These are phyloP conservation scores for Pogoniulus pusillus DNA, from an alignment of 2,797 vertebrate species.

Conservation along the genomic window DNA sequence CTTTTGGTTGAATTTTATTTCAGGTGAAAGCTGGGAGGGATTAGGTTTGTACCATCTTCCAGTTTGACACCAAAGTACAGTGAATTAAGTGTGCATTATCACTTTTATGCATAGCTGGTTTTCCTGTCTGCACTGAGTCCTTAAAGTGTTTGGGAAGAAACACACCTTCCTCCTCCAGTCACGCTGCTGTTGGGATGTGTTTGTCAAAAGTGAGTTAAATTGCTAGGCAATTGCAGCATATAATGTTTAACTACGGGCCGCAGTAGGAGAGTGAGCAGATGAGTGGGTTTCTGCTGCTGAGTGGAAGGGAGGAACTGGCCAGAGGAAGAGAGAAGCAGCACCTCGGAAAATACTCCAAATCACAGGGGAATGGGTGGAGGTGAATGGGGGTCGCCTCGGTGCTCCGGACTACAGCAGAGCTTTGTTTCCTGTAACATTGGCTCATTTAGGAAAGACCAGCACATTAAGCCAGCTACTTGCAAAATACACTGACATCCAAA, in stretches of 20 bases:
- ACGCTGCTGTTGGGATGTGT: background rate
- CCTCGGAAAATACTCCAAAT: background rate
- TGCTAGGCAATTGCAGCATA: background rate
- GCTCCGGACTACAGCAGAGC: background rate
- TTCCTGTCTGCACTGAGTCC: background rate
- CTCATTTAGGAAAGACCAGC: background rate
- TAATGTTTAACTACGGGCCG: background rate
- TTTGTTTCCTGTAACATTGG: background rate
- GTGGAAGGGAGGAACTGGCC: background rate
- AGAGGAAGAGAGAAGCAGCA: background rate
- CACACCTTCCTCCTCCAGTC: background rate
- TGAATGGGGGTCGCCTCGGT: accelerated
- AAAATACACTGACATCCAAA: background rate
- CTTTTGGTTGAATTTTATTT: background rate
- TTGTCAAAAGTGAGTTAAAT: conserved; percentile 1
- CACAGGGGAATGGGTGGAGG: accelerated
- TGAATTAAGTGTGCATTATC: background rate
- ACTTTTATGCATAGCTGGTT: background rate
- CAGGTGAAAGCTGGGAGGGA: background rate
- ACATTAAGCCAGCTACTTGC: background rate
- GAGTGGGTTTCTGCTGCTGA: background rate
- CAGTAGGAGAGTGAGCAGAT: background rate
- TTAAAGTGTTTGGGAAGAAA: background rate
- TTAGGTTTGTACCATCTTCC: background rate
- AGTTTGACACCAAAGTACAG: background rate